Conservation (phyloP, 2,113 vertebrate genomes). For the Aptenodytes forsteri region DNA sequence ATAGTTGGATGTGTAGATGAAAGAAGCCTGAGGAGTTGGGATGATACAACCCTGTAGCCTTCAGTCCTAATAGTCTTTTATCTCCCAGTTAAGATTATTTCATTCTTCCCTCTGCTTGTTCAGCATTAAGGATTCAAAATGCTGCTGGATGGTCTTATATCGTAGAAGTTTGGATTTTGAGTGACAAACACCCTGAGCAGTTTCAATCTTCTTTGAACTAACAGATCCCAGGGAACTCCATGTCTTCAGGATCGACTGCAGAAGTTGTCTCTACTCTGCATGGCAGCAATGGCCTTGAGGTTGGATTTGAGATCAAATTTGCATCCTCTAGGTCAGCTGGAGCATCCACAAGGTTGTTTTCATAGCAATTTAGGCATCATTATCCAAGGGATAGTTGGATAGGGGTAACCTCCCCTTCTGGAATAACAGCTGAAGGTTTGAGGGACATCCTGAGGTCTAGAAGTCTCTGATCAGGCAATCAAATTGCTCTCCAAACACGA, state of each 20-base stretch:
- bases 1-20: not conserved
- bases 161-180: not conserved
- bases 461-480: not conserved
- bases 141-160: not conserved
- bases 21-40: not conserved
- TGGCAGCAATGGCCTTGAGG: not conserved
- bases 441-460: not conserved
- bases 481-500: not conserved
- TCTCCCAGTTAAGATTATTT: not conserved
- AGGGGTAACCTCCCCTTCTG: not conserved
- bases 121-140: not conserved
- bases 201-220: not conserved
- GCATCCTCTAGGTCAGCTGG: fast-evolving
- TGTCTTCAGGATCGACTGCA: not conserved
- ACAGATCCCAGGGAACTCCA: not conserved
- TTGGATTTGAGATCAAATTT: not conserved
- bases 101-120: not conserved
- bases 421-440: not conserved
- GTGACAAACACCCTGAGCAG: not conserved
- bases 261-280: not conserved
- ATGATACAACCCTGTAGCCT: not conserved
- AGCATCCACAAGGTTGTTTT: not conserved
- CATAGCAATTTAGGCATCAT: not conserved
- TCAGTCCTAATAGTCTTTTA: not conserved
- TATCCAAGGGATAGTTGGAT: not conserved